Base-by-base conservation (phyloP, 2,113 vertebrate genomes). In the Oncorhynchus kisutch region DNA sequence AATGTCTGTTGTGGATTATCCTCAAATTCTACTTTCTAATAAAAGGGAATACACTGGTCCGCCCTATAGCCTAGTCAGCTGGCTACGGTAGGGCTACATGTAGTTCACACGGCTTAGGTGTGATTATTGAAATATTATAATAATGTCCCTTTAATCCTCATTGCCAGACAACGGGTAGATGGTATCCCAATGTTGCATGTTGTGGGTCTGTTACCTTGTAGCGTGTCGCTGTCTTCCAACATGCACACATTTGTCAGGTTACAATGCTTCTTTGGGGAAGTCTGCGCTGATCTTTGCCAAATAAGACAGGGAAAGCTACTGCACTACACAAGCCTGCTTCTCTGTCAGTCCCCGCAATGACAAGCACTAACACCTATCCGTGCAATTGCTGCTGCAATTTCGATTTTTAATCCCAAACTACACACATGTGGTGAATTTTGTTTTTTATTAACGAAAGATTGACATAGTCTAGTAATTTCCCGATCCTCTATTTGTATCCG, bases 111-210 rank as follows among this genome's bases (percentile, higher is more conserved):
- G 59, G n/a, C 0, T 62, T 62, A 13, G n/a, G 59, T 22, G 18
- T 22, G 59, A 62, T 62, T 24, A 62, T 18, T 54, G 14, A 14
- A 18, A 54, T 54, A 18, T 18, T 11, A 62, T 11, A n/a, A 67
- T 80, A 8, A 81, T 87, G 83, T 16, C 83, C 80, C 85, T 88
- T 86, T 89, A 88, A 89, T 91, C 86, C 90, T 80, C 91, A 89
- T 92, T 89, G 89, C 90, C 90, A 89, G 90, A 87, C 89, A 90
- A 89, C 88, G 73, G 74, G 82, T 67, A 65, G 31, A 22, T 78
- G 75, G 81, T 84, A 72, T 83, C 16, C 51, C n/a, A 22, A 65
- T 66, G 34, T 25, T 51, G 29, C 49, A 60, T 64, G 18, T 75
- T 77, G 39, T 81, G 80, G 51, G 75, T 77, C 75, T 74, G 75